Evolutionary conservation across 2,113 vertebrate genomes (phyloP), one percentile per base, ranked within the genome.

Genomic region (Atherinomorus stipes): DNA sequence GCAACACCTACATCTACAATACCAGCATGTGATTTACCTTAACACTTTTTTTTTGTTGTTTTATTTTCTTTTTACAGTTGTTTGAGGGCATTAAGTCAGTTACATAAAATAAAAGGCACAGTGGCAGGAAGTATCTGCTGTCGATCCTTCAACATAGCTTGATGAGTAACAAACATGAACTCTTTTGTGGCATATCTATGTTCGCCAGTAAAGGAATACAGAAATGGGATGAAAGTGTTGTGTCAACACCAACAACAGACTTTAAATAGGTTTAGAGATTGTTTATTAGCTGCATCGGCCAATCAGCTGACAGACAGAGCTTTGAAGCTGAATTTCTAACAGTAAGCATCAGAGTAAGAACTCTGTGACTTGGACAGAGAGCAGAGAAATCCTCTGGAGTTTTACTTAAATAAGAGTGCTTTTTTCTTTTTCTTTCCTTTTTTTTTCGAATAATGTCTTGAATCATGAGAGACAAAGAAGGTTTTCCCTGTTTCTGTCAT

Each of bases 271-370:
- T 53, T 47, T 53, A 31, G 61, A 66, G 38, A 63, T 64, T 31
- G 71, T 69, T 65, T 78, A 71, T 53, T 71, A 10, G 42, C 67
- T 45, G 70, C 26, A 40, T 58, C n/a, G 19, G 73, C 51, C 71
- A 47, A 62, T 67, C 50, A 34, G 53, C 44, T 82, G 79, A 90
- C 79, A 72, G 86, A 81, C 61, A 37, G 22, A 52, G 47, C 88
- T 86, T 85, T 90, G 86, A 87, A 84, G 74, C 49, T 61, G 65
- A 71, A 59, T 52, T 52, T 56, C 50, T 11, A 45, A 34, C 76
- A 28, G 38, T 69, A 57, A 5, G 28, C 69, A 34, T 34, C 31
- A 34, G 3, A 34, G 31, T 34, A 34, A 34, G 7, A 1, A 4
- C 60, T 58, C 9, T 21, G 28, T 23, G 51, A 19, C 45, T 52